phyloP scores from a whole-genome alignment of 2,113 vertebrate species.

The Osmerus mordax region DNA sequence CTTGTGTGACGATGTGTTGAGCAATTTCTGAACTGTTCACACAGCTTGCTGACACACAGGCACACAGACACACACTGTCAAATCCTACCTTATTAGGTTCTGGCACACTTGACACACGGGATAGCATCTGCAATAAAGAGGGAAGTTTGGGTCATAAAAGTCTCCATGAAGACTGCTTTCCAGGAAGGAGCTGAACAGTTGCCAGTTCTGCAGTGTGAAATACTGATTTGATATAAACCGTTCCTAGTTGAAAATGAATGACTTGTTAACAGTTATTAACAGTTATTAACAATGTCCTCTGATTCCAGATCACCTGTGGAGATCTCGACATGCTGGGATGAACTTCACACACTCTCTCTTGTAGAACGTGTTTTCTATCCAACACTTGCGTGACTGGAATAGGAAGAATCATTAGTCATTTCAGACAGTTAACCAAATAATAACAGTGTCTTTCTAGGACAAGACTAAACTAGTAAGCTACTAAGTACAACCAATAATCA shows the following conservation, averaged over 20 bases:
- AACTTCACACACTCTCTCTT: slow-evolving; percentile 90
- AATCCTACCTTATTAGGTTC: slow-evolving; percentile 87
- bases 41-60: background rate
- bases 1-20: too few relatives aligned
- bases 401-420: slow-evolving; percentile 26
- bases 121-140: slow-evolving; percentile 77
- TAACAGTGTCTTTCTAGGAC: too few relatives aligned
- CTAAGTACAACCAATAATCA: too few relatives aligned
- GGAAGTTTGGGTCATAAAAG: slow-evolving; percentile 2
- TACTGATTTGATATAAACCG: too few relatives aligned
- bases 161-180: background rate
- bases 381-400: slow-evolving; percentile 80
- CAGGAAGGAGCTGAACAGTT: background rate
- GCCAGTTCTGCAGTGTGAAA: background rate
- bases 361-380: slow-evolving; percentile 88
- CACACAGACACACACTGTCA: background rate
- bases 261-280: too few relatives aligned
- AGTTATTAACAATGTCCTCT: too few relatives aligned
- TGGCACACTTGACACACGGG: slow-evolving; percentile 89
- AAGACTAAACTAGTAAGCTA: too few relatives aligned
- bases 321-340: slow-evolving; percentile 81
- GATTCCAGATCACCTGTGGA: slow-evolving; percentile 74
- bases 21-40: background rate
- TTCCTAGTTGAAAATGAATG: too few relatives aligned
- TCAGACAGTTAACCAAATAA: too few relatives aligned